Base-by-base conservation (phyloP, 2,113 vertebrate species). In the Empidonax traillii region DNA sequence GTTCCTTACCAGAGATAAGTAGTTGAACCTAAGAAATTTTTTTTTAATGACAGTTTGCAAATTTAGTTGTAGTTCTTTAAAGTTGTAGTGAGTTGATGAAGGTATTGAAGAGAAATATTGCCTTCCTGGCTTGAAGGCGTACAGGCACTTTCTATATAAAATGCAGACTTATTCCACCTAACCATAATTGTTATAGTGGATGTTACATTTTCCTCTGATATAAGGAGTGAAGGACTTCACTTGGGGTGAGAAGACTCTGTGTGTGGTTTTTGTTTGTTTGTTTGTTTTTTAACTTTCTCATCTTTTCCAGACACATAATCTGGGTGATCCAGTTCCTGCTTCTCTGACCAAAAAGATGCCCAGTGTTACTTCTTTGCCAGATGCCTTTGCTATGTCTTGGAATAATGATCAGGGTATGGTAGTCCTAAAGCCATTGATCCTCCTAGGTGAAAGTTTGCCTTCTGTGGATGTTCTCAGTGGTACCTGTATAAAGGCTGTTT, bases 341-440 rank as follows among this genome's bases (percentile, higher is more conserved):
- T 39, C 15, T 71, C n/a, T 31, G 90, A 89, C 91, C 25, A 53
- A 47, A 33, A 44, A 90, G 76, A 67, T 85, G 63, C 62, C 81
- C 66, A 66, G 25, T 55, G 56, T 62, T 83, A 11, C 86, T 93
- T 92, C 89, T 92, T 63, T 93, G 74, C 83, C 81, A 62, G 95
- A 96, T 92, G 85, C 95, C 43, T 85, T 77, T 87, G 80, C 66
- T 68, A 28, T 89, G 27, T 96, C 92, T 66, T 93, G 97, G 84
- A 88, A 94, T 72, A 90, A 51, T 62, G 96, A 98, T 56, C 88
- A 97, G 89, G 98, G 98, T 98, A 98, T 53, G 86, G 81, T 93
- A 74, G 71, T 72, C 28, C 53, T 46, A 43, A 85, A 94, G 33
- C 69, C 30, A 17, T 46, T 87, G 27, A 30, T 86, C 11, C 43